These are phyloP conservation scores for Acinonyx jubatus DNA, from an alignment of 2,113 vertebrate species.

Conservation along the genomic window DNA sequence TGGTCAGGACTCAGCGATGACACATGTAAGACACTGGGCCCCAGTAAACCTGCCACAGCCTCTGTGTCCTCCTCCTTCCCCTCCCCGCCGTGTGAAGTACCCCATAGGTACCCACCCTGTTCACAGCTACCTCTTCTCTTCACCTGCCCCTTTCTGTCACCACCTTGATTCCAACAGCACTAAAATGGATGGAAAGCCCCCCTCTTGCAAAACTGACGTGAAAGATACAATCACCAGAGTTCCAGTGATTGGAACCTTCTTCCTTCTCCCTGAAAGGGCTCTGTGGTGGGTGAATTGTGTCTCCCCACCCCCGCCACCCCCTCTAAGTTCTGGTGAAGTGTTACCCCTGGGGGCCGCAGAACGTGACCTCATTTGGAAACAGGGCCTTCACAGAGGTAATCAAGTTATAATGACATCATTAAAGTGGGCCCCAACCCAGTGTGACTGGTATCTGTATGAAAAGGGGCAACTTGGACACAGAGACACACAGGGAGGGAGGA, in stretches of 20 bases:
- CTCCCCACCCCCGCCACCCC: too few relatives aligned
- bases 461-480: neutral
- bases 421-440: neutral
- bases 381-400: neutral
- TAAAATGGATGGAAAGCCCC: neutral
- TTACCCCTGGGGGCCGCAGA: neutral
- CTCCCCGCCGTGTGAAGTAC: accelerated
- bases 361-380: neutral
- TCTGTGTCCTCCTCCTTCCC: neutral
- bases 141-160: neutral
- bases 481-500: neutral
- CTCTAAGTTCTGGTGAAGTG: neutral
- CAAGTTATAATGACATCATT: neutral
- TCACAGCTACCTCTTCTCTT: too few relatives aligned
- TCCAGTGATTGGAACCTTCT: accelerated
- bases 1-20: neutral
- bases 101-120: too few relatives aligned
- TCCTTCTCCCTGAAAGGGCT: neutral
- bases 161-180: neutral
- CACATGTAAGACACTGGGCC: neutral
- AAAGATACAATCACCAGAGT: neutral
- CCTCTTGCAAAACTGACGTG: neutral
- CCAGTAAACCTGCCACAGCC: neutral
- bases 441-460: neutral
- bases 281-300: neutral